Evolutionary conservation across 2,888 invertebrate species (phyloP).

Genomic region (Drosophila hamatofila): DNA sequence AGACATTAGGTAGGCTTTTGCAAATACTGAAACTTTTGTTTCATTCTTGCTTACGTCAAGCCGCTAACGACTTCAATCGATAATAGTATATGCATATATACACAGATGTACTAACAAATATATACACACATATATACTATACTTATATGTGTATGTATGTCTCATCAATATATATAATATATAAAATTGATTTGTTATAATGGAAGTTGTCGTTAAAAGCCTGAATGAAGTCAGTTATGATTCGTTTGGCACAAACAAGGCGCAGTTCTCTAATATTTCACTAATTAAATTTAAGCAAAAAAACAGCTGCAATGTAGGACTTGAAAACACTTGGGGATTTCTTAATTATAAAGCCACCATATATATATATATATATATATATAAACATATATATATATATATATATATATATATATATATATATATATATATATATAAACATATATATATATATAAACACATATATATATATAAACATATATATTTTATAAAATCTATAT

Average conservation of each 20-base stretch:
- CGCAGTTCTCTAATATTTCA: not conserved
- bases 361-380: not conserved
- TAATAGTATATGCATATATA: conserved; percentile 11
- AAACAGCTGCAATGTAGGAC: conserved; percentile 11
- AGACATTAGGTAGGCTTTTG: not conserved
- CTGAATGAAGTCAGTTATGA: conserved; percentile 1
- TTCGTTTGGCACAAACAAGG: not conserved
- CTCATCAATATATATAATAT: conserved; percentile 2
- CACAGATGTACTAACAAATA: conserved; percentile 1
- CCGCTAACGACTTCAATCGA: conserved; percentile 33
- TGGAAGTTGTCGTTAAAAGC: conserved; percentile 7
- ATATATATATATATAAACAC: not conserved
- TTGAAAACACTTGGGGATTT: conserved; percentile 2
- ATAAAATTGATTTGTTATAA: conserved; percentile 16
- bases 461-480: not conserved
- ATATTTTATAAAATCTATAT: not conserved
- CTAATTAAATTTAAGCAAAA: conserved; percentile 12
- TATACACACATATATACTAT: not conserved
- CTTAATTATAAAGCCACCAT: not conserved
- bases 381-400: not conserved
- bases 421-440: not conserved
- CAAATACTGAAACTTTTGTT: conserved; percentile 11
- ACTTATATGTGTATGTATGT: not conserved
- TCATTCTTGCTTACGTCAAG: conserved; percentile 8
- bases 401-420: not conserved